Percentiles rank a stretch among this genome's conserved stretches.
phyloP scores from a whole-genome alignment of 2,797 vertebrate species.

The Protosalanx chinensis region DNA sequence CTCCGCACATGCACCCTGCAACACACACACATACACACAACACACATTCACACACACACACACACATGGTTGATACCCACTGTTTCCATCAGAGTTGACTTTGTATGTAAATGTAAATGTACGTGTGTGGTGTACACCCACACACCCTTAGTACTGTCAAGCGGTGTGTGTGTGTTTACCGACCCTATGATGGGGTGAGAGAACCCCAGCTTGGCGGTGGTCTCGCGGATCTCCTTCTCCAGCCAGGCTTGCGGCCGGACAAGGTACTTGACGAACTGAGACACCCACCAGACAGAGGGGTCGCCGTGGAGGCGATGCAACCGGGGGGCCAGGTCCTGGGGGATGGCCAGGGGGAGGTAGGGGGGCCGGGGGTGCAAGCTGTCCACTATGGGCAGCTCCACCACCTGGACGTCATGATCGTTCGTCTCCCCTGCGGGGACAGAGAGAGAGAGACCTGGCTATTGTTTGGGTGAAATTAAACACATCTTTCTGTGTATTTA shows the following conservation, averaged over 20 bases:
- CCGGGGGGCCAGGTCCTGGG: constrained; percentile 89
- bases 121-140: too few relatives aligned
- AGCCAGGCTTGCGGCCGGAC: constrained; percentile 94
- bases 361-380: constrained; percentile 95
- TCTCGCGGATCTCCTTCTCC: constrained; percentile 95
- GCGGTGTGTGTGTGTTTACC: constrained; percentile 19
- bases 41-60: background rate
- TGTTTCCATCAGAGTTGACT: too few relatives aligned
- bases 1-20: constrained; percentile 91
- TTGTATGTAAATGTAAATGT: too few relatives aligned
- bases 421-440: constrained; percentile 84
- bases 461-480: background rate
- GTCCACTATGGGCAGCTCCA: constrained; percentile 96
- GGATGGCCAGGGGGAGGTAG: constrained; percentile 90
- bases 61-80: background rate
- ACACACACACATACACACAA: background rate
- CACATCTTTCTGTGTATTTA: too few relatives aligned
- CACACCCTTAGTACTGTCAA: constrained; percentile 4
- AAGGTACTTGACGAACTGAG: constrained; percentile 97
- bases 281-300: constrained; percentile 98
- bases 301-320: constrained; percentile 91
- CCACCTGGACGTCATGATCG: constrained; percentile 93
- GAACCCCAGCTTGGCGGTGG: constrained; percentile 91
- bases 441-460: background rate
- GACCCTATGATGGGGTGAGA: constrained; percentile 97